These are phyloP conservation scores for Noctua fimbriata DNA, from an alignment of 2,888 invertebrate species.

Conservation along the genomic window DNA sequence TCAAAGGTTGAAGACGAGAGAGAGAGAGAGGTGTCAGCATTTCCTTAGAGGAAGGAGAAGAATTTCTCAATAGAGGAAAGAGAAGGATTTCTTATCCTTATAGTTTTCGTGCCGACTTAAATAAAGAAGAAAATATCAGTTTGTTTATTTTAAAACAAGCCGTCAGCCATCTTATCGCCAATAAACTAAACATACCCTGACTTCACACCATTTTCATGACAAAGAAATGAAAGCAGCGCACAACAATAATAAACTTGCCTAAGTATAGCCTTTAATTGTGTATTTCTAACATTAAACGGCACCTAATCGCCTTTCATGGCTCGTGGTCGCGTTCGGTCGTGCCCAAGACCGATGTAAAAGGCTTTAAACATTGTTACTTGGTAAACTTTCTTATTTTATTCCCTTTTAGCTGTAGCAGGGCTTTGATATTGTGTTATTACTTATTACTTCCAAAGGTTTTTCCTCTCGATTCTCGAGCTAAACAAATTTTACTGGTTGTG, in stretches of 20 bases:
- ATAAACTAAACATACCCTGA: conserved; percentile 10
- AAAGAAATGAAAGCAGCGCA: conserved; percentile 2
- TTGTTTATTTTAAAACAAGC: not conserved
- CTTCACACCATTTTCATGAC: conserved; percentile 17
- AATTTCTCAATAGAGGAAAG: no score
- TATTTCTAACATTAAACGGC: conserved; percentile 44
- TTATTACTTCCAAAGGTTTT: not conserved
- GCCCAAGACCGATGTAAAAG: conserved; percentile 14
- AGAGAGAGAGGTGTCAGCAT: not conserved
- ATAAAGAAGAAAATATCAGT: not conserved
- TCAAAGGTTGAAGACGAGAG: no score
- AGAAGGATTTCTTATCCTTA: not conserved
- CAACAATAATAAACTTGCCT: conserved; percentile 31
- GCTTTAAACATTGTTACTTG: conserved; percentile 34
- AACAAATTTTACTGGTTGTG: not conserved
- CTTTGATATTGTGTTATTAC: not conserved
- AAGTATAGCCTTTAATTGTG: conserved; percentile 38
- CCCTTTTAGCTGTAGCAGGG: not conserved
- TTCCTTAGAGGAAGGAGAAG: not conserved
- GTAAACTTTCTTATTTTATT: conserved; percentile 27
- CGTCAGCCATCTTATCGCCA: not conserved
- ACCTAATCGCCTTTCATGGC: conserved; percentile 39
- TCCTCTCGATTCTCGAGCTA: not conserved
- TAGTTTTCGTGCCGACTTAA: not conserved
- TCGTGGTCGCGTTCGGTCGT: conserved; percentile 53